Base-by-base conservation (phyloP, 1,140 invertebrate genomes). In the Habropoda laboriosa region DNA sequence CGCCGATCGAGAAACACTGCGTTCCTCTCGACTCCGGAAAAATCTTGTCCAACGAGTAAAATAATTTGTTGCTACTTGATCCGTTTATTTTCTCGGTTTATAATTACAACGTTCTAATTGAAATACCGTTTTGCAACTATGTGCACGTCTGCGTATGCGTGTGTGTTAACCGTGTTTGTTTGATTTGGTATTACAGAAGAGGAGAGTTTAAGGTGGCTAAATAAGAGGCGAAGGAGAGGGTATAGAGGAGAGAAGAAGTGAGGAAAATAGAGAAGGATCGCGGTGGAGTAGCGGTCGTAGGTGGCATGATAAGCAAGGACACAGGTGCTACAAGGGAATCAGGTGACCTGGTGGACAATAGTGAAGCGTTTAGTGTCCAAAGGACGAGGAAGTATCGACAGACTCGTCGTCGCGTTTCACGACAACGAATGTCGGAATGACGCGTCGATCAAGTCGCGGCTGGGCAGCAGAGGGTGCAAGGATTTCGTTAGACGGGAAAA, bases 291-390 rank as follows among this genome's bases (percentile, higher is more conserved):
- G 45, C 27, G 66, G 27, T 24, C 53, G 32, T 12, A 13, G 75
- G 47, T 81, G 88, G 88, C 53, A 90, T 90, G 88, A 82, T 82
- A 86, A 88, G 76, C 75, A 87, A 82, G 79, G 87, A 85, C 73
- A 81, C 79, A 45, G 42, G 24, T 38, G 45, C 64, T 67, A n/a
- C 38, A 71, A 27, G 64, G 64, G 64, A 84, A 77, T 86, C 83
- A 79, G 81, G 78, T 83, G 87, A 78, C 63, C 16, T 57, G 70
- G 61, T 60, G 83, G 81, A 79, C 80, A 72, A 55, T 38, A 57
- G 2, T 18, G 24, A 73, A 70, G 64, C 47, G 79, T 42, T n/a
- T 27, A 13, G 21, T 5, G 27, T 24, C 6, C 21, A 30, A 66
- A 42, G 49, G 8, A 8, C 45, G 40, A 72, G 51, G 32, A 49